Evolutionary conservation across 2,797 vertebrate species (phyloP).

Genomic region (Lepus townsendii): DNA sequence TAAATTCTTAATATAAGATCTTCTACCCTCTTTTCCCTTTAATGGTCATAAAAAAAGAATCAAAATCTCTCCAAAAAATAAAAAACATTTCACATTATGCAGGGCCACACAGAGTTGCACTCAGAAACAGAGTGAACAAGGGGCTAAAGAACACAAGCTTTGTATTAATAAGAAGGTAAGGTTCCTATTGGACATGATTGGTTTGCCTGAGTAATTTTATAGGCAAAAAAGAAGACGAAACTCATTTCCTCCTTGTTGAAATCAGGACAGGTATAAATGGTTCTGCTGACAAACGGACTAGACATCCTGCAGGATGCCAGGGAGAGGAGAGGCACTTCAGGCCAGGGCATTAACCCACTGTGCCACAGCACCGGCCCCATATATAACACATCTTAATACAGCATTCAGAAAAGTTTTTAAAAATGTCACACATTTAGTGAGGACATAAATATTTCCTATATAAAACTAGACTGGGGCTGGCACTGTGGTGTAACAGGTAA

Average conservation of each 20-base stretch:
- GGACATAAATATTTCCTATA: constrained; percentile 34
- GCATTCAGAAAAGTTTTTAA: background rate
- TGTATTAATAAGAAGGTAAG: constrained; percentile 27
- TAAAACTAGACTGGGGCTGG: background rate
- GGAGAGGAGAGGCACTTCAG: too few species aligned
- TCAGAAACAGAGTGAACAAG: constrained; percentile 40
- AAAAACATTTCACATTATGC: background rate
- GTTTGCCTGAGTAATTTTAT: background rate
- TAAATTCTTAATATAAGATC: constrained; percentile 6
- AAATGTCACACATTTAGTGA: background rate
- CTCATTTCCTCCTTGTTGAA: background rate
- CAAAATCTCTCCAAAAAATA: constrained; percentile 9
- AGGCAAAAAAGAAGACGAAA: background rate
- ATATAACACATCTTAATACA: background rate
- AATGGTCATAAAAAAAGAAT: constrained; percentile 13
- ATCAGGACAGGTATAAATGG: background rate
- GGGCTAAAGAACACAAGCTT: background rate
- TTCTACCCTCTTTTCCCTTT: constrained; percentile 23
- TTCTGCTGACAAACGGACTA: background rate
- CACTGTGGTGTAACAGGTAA: too few species aligned
- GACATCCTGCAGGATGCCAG: too few species aligned
- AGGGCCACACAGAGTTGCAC: background rate
- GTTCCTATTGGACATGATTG: background rate
- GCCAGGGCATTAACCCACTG: too few species aligned
- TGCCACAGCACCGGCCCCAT: background rate